Conservation (phyloP, 2,797 vertebrate genomes). For the Lutjanus argentimaculatus region DNA sequence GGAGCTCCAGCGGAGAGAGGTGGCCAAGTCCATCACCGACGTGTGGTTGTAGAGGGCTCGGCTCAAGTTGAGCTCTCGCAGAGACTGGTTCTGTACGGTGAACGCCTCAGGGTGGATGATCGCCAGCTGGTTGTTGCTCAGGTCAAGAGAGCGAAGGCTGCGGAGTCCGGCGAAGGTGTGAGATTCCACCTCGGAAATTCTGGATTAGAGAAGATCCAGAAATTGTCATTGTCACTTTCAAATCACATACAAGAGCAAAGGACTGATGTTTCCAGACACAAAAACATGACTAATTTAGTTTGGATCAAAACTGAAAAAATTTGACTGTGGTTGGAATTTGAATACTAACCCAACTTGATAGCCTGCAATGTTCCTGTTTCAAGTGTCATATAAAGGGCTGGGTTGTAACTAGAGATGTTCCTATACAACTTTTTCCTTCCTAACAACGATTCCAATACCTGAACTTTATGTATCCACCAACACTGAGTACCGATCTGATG, state of each 20-base stretch:
- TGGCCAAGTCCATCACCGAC: slow-evolving; percentile 74
- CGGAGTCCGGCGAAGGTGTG: slow-evolving; percentile 81
- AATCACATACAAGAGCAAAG: background rate
- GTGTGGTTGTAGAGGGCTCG: slow-evolving; percentile 86
- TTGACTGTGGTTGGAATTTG: background rate
- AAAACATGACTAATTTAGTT: background rate
- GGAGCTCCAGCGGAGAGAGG: slow-evolving; percentile 78
- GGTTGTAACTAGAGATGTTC: too few species aligned
- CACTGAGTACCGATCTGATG: too few species aligned
- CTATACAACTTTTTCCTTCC: too few species aligned
- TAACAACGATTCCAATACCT: too few species aligned
- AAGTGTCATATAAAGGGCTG: background rate
- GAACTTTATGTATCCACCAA: too few species aligned
- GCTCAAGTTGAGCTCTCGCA: slow-evolving; percentile 88
- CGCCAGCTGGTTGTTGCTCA: slow-evolving; percentile 87
- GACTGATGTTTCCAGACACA: background rate
- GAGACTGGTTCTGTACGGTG: slow-evolving; percentile 72
- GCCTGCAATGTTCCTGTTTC: background rate
- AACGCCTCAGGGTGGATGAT: slow-evolving; percentile 86
- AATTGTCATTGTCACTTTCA: slow-evolving; percentile 24
- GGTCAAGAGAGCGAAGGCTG: slow-evolving; percentile 84
- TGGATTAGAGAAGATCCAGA: slow-evolving; percentile 50
- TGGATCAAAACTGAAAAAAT: background rate
- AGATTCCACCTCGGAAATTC: slow-evolving; percentile 84
- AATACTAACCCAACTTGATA: background rate